Evolutionary conservation across 1,140 invertebrate genomes (phyloP), one percentile per base, ranked within the genome.

Genomic region (Melitaea cinxia): DNA sequence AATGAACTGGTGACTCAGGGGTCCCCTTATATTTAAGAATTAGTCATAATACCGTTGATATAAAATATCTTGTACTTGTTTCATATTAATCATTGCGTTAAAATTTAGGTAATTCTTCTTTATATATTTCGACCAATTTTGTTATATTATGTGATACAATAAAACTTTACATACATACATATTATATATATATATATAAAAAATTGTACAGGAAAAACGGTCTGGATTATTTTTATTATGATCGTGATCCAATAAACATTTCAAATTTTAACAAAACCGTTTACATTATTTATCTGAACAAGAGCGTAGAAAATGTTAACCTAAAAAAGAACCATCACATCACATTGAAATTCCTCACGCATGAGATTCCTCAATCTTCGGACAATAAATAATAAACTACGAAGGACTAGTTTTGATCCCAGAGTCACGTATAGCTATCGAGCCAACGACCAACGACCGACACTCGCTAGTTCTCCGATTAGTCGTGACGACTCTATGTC

Each of bases 391-490:
- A 70, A 75, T 64, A 73, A 72, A 64, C 55, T 26, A 68, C 60
- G 52, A 61, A 24, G 58, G 69, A 71, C 68, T 73, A 76, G 68
- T 82, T 75, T 77, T 72, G 72, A 77, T 81, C 78, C 77, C 78
- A 67, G 72, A 65, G 69, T 71, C 55, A 67, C 57, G 67, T 53
- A 35, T 64, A 30, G 58, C 21, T 33, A 63, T 60, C 52, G 10
- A 64, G 61, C 56, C 50, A 68, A 65, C 63, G 63, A 53, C 47
- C 49, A 56, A 64, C 61, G 21, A 52, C 23, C 70, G 78, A 80
- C 78, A 80, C 78, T 68, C 23, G 50, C 17, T 88, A 89, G 88
- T 90, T 88, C 82, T 73, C 42, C 60, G 30, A 50, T 65, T 55
- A 45, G n/a, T 75, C 83, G 80, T 55, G 59, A 55, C 60, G 62